Base-by-base conservation (phyloP, 2,888 invertebrate genomes). In the Hypolimnas misippus region DNA sequence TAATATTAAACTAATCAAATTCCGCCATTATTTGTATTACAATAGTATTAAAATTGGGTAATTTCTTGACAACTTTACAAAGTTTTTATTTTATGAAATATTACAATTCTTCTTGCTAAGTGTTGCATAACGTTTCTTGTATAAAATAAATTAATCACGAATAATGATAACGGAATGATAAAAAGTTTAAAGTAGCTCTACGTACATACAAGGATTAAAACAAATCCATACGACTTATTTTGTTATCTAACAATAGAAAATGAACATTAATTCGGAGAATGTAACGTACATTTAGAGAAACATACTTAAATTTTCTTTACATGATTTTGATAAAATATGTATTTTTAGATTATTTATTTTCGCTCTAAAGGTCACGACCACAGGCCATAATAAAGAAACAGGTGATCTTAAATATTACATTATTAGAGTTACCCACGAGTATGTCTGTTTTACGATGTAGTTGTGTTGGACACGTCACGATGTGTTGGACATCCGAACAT, bases 401-500 rank as follows among this genome's bases (percentile, higher is more conserved):
- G 29, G 14, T 16, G 40, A 40, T 29, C 51, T 56, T 62, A 49
- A 54, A 54, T 49, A 46, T 54, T 44, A n/a, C n/a, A n/a, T n/a
- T n/a, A n/a, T n/a, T n/a, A n/a, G n/a, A 54, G 16, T 54, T 49
- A 54, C 25, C 46, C 14, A 17, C 25, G 16, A 14, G 21, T 17
- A 33, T 33, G 35, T 3, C 14, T 35, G 29, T 54, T 59, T 60
- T 54, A 60, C 60, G 60, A 49, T 33, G 44, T 42, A 57, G n/a
- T n/a, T n/a, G n/a, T n/a, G n/a, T n/a, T n/a, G n/a, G n/a, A n/a
- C n/a, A n/a, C n/a, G n/a, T n/a, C 52, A 44, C 33, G 16, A 57
- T 19, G 17, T 5, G 40, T 14, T 33, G 49, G 49, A 53, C 49
- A 16, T 25, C 35, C 21, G 31, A 51, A 16, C 1, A 58, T 57